phyloP scores from a whole-genome alignment of 2,888 invertebrate genomes.

The Cinara cedri region DNA sequence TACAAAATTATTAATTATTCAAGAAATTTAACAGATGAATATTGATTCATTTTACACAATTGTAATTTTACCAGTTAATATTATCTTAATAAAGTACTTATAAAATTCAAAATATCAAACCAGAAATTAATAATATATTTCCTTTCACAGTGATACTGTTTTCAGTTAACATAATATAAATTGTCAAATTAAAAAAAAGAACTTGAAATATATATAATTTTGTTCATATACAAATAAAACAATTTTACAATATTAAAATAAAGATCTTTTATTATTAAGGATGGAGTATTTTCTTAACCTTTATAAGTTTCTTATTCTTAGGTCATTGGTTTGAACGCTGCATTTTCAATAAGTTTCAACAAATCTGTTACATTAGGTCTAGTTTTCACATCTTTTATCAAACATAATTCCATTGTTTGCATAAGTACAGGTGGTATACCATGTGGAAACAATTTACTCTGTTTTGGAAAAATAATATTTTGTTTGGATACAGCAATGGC shows the following conservation, averaged over 20 bases:
- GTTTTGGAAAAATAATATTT: slow-evolving; percentile 74
- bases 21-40: no score
- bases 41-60: no score
- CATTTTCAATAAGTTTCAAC: slow-evolving; percentile 63
- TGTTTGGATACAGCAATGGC: slow-evolving; percentile 79
- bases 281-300: no score
- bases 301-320: slow-evolving; percentile 63
- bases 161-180: no score
- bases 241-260: neutral
- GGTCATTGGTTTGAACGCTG: slow-evolving; percentile 47
- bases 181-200: no score
- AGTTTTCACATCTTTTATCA: slow-evolving; percentile 74
- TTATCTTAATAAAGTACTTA: no score
- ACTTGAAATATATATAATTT: no score
- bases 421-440: slow-evolving; percentile 70
- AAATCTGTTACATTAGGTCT: slow-evolving; percentile 79
- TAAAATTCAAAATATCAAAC: no score
- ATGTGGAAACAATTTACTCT: slow-evolving; percentile 57
- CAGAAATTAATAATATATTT: no score
- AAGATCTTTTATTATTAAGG: slow-evolving; percentile 61
- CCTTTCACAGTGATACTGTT: no score
- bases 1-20: no score
- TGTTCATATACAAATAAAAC: neutral
- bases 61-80: no score
- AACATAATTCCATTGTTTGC: slow-evolving; percentile 73